Percentiles rank a stretch among this genome's conserved stretches.
Conservation (phyloP, 1,140 invertebrate species). For the Caerostris extrusa region DNA sequence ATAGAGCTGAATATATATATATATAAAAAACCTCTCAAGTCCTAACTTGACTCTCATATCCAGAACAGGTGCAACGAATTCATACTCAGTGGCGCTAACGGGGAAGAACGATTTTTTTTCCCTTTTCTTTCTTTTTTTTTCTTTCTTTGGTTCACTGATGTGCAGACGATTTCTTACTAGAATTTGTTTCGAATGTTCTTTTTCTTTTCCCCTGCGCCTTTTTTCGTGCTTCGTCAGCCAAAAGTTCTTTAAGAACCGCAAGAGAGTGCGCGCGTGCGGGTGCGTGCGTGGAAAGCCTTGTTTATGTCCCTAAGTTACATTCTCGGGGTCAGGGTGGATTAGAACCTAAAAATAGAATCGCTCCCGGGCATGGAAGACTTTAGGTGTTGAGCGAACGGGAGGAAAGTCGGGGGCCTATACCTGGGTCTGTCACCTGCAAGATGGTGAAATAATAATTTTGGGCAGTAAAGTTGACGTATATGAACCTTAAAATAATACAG, state of each 20-base stretch:
- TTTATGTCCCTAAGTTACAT: slow-evolving; percentile 55
- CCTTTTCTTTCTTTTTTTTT: slow-evolving; percentile 1
- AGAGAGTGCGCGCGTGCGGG: not conserved
- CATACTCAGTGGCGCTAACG: slow-evolving; percentile 66
- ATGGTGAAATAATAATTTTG: not conserved
- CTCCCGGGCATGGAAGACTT: not conserved
- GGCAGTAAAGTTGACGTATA: no score
- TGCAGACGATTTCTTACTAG: not conserved
- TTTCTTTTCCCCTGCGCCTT: slow-evolving; percentile 22
- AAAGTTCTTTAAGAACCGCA: slow-evolving; percentile 47
- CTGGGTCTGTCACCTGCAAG: not conserved
- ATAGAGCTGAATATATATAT: not conserved
- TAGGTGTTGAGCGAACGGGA: not conserved
- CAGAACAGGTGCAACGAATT: slow-evolving; percentile 72
- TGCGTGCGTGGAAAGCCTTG: slow-evolving; percentile 39
- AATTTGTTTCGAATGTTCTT: slow-evolving; percentile 32
- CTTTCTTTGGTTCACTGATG: not conserved
- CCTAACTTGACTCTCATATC: slow-evolving; percentile 23
- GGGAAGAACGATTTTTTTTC: not conserved
- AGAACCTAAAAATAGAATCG: slow-evolving; percentile 47
- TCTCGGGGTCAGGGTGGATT: slow-evolving; percentile 49
- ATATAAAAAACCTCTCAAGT: slow-evolving; percentile 20
- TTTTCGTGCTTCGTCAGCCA: slow-evolving; percentile 30
- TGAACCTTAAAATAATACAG: no score
- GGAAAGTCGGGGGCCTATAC: not conserved